These are phyloP conservation scores for Orcinus orca DNA, from an alignment of 2,113 vertebrate species.

Conservation along the genomic window DNA sequence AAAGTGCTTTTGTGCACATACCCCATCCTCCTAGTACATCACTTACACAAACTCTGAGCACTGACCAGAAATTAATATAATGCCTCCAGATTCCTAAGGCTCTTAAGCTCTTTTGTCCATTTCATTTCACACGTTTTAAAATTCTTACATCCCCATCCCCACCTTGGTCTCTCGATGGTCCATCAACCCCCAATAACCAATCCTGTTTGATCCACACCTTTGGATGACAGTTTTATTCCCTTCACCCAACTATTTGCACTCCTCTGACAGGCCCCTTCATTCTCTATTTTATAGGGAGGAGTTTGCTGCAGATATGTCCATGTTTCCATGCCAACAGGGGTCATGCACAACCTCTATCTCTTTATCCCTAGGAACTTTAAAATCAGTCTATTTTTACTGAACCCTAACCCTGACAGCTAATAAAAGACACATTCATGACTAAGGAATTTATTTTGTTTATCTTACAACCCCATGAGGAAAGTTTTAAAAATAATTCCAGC, in stretches of 20 bases:
- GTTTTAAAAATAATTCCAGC: neutral
- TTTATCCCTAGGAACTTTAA: neutral
- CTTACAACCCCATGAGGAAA: neutral
- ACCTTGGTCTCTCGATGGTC: neutral
- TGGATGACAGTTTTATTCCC: too few species aligned
- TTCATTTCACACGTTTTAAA: neutral
- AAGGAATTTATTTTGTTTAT: neutral
- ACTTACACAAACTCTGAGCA: neutral
- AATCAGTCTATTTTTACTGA: neutral
- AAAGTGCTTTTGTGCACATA: neutral
- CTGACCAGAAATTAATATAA: neutral
- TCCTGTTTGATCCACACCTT: neutral
- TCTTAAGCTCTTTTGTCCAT: neutral
- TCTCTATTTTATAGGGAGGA: neutral
- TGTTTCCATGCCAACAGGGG: neutral
- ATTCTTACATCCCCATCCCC: neutral
- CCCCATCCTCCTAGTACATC: neutral
- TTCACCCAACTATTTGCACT: neutral
- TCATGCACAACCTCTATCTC: neutral
- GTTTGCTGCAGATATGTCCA: neutral
- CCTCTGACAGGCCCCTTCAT: neutral
- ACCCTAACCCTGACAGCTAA: neutral
- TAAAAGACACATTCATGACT: neutral
- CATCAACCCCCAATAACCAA: neutral
- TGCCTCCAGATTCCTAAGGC: neutral